Conservation (phyloP, 1,140 invertebrate genomes). For the Danaus melanippus region DNA sequence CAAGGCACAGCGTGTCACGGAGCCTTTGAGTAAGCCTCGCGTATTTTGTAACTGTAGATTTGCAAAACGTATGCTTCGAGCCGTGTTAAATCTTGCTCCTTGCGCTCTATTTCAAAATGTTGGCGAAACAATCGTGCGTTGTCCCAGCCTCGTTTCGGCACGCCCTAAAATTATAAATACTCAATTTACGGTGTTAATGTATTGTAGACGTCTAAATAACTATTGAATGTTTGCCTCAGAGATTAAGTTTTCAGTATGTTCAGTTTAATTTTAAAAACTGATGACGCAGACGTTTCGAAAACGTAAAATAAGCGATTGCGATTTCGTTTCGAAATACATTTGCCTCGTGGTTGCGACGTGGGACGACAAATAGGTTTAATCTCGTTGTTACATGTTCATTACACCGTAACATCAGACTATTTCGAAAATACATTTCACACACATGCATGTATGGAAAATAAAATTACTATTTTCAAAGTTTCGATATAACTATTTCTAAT, state of each 20-base stretch:
- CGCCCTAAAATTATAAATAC: slow-evolving; percentile 6
- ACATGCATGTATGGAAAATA: too few species aligned
- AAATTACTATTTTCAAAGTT: too few species aligned
- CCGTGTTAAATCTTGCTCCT: slow-evolving; percentile 42
- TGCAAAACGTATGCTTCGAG: slow-evolving; percentile 46
- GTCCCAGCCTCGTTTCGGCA: slow-evolving; percentile 22
- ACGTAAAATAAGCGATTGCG: slow-evolving; percentile 68
- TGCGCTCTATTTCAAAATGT: slow-evolving; percentile 63
- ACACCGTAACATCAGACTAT: slow-evolving; percentile 14
- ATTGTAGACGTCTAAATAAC: not conserved
- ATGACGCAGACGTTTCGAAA: slow-evolving; percentile 67
- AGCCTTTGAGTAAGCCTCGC: slow-evolving; percentile 44
- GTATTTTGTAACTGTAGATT: slow-evolving; percentile 55
- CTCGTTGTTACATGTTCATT: slow-evolving; percentile 27
- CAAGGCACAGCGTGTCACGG: slow-evolving; percentile 32
- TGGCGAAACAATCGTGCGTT: slow-evolving; percentile 48
- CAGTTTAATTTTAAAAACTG: slow-evolving; percentile 22
- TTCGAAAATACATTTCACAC: too few species aligned
- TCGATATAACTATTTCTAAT: too few species aligned
- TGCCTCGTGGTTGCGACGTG: slow-evolving; percentile 60
- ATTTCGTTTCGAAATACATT: slow-evolving; percentile 64
- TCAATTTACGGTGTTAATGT: slow-evolving; percentile 3
- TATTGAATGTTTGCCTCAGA: too few species aligned
- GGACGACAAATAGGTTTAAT: slow-evolving; percentile 67
- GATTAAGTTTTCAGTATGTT: too few species aligned